Evolutionary conservation across 2,888 invertebrate species (phyloP).

Genomic region (Trissoscelio sp.): DNA sequence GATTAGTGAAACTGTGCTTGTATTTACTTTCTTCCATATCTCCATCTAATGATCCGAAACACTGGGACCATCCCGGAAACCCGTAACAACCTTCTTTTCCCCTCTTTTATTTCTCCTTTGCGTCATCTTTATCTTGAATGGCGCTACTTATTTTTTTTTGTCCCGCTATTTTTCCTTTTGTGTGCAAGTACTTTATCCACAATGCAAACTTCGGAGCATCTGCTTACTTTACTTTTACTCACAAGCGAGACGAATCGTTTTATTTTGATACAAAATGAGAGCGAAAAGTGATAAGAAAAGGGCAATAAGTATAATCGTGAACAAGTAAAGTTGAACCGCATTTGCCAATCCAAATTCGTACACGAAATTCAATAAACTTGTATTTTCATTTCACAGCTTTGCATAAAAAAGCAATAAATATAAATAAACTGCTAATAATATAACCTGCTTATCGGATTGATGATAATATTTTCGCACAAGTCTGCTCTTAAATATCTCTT

Average conservation of each 20-base stretch:
- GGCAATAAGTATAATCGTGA: conserved; percentile 18
- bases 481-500: not conserved
- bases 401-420: too few relatives aligned
- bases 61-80: conserved; percentile 59
- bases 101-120: conserved; percentile 52
- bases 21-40: conserved; percentile 7
- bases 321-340: conserved; percentile 18
- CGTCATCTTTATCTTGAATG: conserved; percentile 55
- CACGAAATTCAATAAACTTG: too few relatives aligned
- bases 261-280: conserved; percentile 21
- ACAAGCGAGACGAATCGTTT: conserved; percentile 1
- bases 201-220: conserved; percentile 51
- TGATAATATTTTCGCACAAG: conserved; percentile 4
- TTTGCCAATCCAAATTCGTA: not conserved
- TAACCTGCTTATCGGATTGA: conserved; percentile 15
- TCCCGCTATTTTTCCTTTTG: conserved; percentile 16
- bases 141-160: conserved; percentile 26
- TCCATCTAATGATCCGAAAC: conserved; percentile 51
- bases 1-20: not conserved
- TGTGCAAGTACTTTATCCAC: conserved; percentile 39
- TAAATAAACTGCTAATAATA: not conserved
- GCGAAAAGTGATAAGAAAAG: conserved; percentile 12
- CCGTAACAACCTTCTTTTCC: conserved; percentile 62
- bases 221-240: conserved; percentile 46
- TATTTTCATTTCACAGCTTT: too few relatives aligned